phyloP scores from a whole-genome alignment of 2,888 invertebrate species.

The Sialis lutaria region DNA sequence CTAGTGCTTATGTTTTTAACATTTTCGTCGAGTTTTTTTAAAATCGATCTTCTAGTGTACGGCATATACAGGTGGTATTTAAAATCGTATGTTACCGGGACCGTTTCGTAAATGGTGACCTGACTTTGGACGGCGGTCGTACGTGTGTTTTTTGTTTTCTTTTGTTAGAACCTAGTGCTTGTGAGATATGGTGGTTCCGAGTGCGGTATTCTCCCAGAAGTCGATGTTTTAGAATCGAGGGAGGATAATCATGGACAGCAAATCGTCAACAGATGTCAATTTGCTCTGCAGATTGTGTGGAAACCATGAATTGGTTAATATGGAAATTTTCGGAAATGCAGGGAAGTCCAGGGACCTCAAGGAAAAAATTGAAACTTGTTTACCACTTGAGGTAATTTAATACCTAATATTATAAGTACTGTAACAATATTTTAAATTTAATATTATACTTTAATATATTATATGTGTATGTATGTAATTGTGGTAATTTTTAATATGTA shows the following conservation, averaged over 20 bases:
- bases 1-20: neutral
- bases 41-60: neutral
- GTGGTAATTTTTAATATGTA: too few species aligned
- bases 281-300: slow-evolving; percentile 3
- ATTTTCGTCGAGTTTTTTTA: neutral
- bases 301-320: neutral
- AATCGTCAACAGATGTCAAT: neutral
- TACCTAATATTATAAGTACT: neutral
- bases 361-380: slow-evolving; percentile 25
- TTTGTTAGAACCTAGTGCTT: neutral
- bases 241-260: too few species aligned
- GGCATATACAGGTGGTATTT: neutral
- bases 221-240: neutral
- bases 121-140: neutral
- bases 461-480: too few species aligned
- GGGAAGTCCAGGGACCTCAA: slow-evolving; percentile 21
- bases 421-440: too few species aligned
- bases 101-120: neutral
- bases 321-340: slow-evolving; percentile 2
- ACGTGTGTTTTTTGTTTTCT: neutral
- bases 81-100: neutral
- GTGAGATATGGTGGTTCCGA: neutral
- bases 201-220: neutral
- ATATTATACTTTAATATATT: too few species aligned
- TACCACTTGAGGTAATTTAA: slow-evolving; percentile 24